A percentile compares a stretch with the other conserved stretches of the same genome.
Conservation (phyloP, 92 coral and sea anemone genomes). For the Hydrozoanthus gracilis region DNA sequence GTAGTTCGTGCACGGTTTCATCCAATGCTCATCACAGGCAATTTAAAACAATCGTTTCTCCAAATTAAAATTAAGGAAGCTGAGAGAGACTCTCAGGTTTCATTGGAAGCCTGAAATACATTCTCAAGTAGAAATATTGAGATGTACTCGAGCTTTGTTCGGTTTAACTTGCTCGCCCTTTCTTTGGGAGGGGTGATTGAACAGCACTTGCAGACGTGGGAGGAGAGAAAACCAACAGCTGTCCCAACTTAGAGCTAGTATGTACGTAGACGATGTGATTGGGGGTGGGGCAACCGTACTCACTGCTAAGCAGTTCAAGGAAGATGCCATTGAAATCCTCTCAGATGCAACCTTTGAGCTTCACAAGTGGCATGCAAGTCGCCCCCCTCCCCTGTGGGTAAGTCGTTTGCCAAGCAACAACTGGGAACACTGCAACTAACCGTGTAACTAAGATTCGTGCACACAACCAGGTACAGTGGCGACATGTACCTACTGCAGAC, state of each 20-base stretch:
- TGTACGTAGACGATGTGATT: conserved; percentile 42
- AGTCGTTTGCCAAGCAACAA: conserved; percentile 6
- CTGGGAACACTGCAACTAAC: background rate
- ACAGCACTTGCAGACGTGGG: conserved; percentile 39
- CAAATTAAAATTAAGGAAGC: conserved; percentile 50
- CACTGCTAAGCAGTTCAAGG: conserved; percentile 22
- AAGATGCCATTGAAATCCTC: conserved; percentile 36
- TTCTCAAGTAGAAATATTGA: conserved; percentile 33
- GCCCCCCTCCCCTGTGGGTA: background rate
- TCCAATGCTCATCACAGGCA: conserved; percentile 1
- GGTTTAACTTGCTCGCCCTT: conserved; percentile 41
- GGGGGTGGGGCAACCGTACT: conserved; percentile 18
- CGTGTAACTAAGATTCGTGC: background rate
- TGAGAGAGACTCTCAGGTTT: conserved; percentile 41
- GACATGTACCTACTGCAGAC: too few species aligned
- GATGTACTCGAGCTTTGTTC: conserved; percentile 39
- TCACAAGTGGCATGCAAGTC: conserved; percentile 41
- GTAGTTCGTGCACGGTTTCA: conserved; percentile 29
- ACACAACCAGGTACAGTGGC: conserved; percentile 5
- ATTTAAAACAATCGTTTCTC: conserved; percentile 36
- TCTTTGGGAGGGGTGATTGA: conserved; percentile 42
- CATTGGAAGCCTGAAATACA: conserved; percentile 32
- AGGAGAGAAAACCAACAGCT: conserved; percentile 1
- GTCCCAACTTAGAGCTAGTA: conserved; percentile 28
- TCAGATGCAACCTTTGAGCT: conserved; percentile 40